These are phyloP conservation scores for Andrena bicolor DNA, from an alignment of 2,888 invertebrate genomes.

Conservation along the genomic window DNA sequence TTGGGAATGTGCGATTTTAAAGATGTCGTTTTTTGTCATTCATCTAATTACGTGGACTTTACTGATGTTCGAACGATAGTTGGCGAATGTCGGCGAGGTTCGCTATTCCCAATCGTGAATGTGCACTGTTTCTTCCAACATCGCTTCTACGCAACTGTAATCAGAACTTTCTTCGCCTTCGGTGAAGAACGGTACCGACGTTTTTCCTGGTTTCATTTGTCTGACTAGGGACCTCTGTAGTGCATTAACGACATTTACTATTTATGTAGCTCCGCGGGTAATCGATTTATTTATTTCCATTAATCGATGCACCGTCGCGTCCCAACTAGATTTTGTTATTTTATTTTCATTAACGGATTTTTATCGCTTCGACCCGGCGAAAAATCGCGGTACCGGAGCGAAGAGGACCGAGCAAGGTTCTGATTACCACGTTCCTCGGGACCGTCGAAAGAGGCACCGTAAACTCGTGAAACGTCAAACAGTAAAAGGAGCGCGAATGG, in stretches of 20 bases:
- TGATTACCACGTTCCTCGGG: slow-evolving; percentile 16
- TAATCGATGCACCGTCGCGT: neutral
- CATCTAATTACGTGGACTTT: no score
- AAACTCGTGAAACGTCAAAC: slow-evolving; percentile 39
- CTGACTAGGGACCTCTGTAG: neutral
- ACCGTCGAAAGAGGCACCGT: slow-evolving; percentile 21
- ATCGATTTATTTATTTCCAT: slow-evolving; percentile 32
- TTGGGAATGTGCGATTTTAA: no score
- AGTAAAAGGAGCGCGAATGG: slow-evolving; percentile 37
- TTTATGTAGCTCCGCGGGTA: neutral
- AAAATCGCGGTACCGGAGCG: slow-evolving; percentile 21
- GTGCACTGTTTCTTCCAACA: slow-evolving; percentile 20
- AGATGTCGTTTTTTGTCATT: no score
- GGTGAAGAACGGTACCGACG: slow-evolving; percentile 1
- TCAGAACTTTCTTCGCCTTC: slow-evolving; percentile 21
- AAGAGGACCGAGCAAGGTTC: slow-evolving; percentile 14
- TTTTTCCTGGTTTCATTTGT: slow-evolving; percentile 18
- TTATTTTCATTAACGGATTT: slow-evolving; percentile 6
- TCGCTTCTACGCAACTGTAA: slow-evolving; percentile 7
- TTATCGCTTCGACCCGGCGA: neutral
- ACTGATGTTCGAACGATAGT: no score
- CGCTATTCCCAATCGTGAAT: slow-evolving; percentile 38
- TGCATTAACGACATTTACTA: neutral
- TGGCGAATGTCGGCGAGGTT: no score
- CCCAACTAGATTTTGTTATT: neutral